phyloP scores from a whole-genome alignment of 2,888 invertebrate genomes.

The Hypena proboscidalis region DNA sequence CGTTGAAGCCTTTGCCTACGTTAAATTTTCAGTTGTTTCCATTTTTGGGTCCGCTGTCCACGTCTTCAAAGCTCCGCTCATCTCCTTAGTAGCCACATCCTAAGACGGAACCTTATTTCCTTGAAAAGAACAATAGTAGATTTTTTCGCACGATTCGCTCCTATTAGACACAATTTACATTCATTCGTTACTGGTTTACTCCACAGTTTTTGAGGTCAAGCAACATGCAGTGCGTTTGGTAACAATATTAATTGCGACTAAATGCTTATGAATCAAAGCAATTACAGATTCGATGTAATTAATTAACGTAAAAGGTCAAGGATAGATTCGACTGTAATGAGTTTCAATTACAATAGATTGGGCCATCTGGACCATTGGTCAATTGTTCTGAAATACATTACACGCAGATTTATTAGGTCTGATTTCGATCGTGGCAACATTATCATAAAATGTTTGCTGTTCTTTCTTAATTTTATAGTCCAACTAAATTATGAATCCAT shows the following conservation, averaged over 20 bases:
- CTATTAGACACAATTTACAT: constrained; percentile 68
- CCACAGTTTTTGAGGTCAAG: constrained; percentile 48
- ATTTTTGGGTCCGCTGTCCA: neutral
- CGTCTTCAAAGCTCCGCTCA: constrained; percentile 3
- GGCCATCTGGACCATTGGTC: constrained; percentile 19
- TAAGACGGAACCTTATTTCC: constrained; percentile 48
- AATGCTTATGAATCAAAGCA: constrained; percentile 47
- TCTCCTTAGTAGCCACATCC: constrained; percentile 37
- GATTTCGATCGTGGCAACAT: no score
- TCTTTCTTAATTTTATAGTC: no score
- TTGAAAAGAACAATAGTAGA: constrained; percentile 65
- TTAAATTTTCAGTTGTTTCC: no score
- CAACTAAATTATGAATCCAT: no score
- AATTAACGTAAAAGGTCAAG: constrained; percentile 40
- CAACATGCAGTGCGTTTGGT: constrained; percentile 45
- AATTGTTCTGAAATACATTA: no score
- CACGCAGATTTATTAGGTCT: no score
- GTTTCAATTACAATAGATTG: constrained; percentile 7
- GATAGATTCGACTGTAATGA: constrained; percentile 11
- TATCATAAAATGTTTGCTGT: no score
- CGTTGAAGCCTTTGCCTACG: no score
- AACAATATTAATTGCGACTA: constrained; percentile 51
- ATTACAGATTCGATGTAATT: constrained; percentile 38
- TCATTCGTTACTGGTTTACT: constrained; percentile 57
- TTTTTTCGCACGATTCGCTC: constrained; percentile 71